These are phyloP conservation scores for Dryococelus australis DNA, from an alignment of 2,888 invertebrate genomes.

Conservation along the genomic window DNA sequence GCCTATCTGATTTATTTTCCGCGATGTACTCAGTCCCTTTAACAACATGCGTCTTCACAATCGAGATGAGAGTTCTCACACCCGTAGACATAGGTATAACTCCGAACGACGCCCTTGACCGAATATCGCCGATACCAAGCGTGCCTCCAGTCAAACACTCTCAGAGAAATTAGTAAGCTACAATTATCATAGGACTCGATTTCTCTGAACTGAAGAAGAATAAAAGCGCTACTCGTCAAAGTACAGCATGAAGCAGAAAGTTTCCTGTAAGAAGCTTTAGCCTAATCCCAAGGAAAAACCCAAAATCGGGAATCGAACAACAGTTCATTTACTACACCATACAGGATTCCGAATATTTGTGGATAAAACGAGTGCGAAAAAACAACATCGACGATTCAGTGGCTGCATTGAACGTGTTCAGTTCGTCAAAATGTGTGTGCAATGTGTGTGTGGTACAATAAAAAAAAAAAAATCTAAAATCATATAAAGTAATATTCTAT, in stretches of 20 bases:
- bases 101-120: constrained; percentile 11
- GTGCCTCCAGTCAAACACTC: neutral
- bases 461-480: too few relatives aligned
- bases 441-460: neutral
- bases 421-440: neutral
- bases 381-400: constrained; percentile 17
- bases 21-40: too few relatives aligned
- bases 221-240: neutral
- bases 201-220: constrained; percentile 6
- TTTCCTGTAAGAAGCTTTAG: neutral
- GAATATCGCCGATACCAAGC: constrained; percentile 21
- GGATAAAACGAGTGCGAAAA: neutral
- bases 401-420: constrained; percentile 16
- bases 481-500: too few relatives aligned
- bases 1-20: too few relatives aligned
- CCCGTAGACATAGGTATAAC: neutral
- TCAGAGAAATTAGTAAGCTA: neutral
- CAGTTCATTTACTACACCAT: neutral
- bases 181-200: neutral
- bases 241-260: neutral
- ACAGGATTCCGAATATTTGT: neutral
- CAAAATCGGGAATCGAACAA: neutral
- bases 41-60: too few relatives aligned
- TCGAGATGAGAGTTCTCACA: neutral
- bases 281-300: neutral